Evolutionary conservation across 2,113 vertebrate species (phyloP).

Genomic region (Cygnus atratus): DNA sequence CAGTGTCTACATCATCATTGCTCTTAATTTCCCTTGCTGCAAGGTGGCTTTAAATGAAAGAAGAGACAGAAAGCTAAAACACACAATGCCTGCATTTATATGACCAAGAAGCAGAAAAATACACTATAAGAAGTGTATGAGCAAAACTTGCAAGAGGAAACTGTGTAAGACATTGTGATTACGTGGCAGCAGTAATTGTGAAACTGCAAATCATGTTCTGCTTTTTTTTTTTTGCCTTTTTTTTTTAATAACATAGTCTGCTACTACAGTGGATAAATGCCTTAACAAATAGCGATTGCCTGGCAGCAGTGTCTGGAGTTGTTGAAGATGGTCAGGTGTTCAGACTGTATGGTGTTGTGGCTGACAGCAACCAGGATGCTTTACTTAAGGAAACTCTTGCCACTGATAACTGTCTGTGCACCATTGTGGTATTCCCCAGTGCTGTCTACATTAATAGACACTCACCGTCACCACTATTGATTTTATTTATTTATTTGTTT

Average conservation of each 20-base stretch:
- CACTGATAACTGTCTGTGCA: neutral
- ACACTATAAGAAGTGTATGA: fast-evolving
- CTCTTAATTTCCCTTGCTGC: neutral
- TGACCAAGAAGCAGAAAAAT: neutral
- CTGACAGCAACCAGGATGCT: neutral
- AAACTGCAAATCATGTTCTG: neutral
- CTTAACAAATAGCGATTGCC: neutral
- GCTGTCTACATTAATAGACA: neutral
- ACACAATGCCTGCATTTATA: fast-evolving
- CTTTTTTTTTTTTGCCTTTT: no score
- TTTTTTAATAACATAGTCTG: neutral
- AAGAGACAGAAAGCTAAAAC: neutral
- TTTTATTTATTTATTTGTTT: neutral
- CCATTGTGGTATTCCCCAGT: neutral
- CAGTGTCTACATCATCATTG: neutral
- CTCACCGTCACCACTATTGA: fast-evolving
- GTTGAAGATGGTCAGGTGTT: neutral
- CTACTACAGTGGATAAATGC: neutral
- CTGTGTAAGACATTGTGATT: neutral
- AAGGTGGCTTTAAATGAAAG: neutral
- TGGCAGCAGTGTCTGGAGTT: neutral
- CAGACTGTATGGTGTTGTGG: neutral
- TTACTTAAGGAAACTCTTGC: neutral
- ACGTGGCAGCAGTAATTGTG: neutral
- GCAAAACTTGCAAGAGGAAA: neutral